Evolutionary conservation across 1,140 invertebrate genomes (phyloP).

Genomic region (Musca vetustissima): DNA sequence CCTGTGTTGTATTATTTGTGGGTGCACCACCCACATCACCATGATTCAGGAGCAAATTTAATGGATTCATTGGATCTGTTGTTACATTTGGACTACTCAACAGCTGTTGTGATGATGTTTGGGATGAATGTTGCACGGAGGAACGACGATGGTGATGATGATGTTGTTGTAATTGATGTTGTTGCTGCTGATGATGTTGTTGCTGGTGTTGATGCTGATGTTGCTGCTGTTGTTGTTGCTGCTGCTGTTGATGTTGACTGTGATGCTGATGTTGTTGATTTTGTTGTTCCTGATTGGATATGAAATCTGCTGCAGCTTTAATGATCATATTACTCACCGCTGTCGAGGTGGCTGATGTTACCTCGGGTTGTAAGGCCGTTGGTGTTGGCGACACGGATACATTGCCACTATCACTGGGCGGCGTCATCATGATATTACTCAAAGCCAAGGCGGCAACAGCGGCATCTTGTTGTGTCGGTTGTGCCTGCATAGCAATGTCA

Average conservation of each 20-base stretch:
- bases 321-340: slow-evolving; percentile 68
- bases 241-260: slow-evolving; percentile 27
- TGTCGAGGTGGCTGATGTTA: slow-evolving; percentile 61
- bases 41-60: slow-evolving; percentile 31
- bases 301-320: slow-evolving; percentile 66
- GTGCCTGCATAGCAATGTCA: slow-evolving; percentile 51
- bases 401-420: slow-evolving; percentile 40
- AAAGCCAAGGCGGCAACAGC: slow-evolving; percentile 45
- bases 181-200: slow-evolving; percentile 28
- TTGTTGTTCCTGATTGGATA: slow-evolving; percentile 58
- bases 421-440: slow-evolving; percentile 55
- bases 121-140: not conserved
- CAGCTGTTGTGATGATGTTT: slow-evolving; percentile 11
- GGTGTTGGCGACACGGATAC: slow-evolving; percentile 54
- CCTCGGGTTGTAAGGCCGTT: slow-evolving; percentile 39
- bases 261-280: slow-evolving; percentile 44
- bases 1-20: not conserved
- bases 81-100: slow-evolving; percentile 24
- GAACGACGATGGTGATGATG: slow-evolving; percentile 11
- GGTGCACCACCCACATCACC: slow-evolving; percentile 6
- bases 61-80: slow-evolving; percentile 24
- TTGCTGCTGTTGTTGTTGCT: slow-evolving; percentile 30
- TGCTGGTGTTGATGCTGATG: slow-evolving; percentile 28
- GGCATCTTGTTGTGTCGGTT: slow-evolving; percentile 51
- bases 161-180: slow-evolving; percentile 30